Percentiles rank a stretch among this genome's conserved stretches.
These are phyloP conservation scores for Cebus imitator DNA, from an alignment of 2,113 vertebrate genomes.

Conservation along the genomic window DNA sequence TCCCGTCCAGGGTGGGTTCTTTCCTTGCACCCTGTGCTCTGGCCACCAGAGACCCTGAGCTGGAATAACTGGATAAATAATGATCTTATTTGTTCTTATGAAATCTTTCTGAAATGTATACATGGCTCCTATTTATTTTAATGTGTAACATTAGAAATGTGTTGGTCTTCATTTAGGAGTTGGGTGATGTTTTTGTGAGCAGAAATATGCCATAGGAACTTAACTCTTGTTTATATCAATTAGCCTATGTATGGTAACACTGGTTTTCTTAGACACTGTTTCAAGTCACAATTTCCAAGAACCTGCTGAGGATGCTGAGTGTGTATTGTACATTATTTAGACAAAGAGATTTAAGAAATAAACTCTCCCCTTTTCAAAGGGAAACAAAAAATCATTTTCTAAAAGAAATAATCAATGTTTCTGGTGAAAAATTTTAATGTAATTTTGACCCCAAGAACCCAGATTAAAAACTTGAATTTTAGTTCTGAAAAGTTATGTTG, in stretches of 20 bases:
- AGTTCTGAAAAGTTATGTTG: background rate
- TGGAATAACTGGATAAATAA: background rate
- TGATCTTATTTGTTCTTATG: background rate
- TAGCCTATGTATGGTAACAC: background rate
- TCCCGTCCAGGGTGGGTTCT: too few species aligned
- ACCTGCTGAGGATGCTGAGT: background rate
- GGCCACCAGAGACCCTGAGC: background rate
- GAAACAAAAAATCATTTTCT: background rate
- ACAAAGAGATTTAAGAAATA: slow-evolving; percentile 13
- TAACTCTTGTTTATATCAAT: background rate
- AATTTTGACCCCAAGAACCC: background rate
- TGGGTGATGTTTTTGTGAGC: background rate
- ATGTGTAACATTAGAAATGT: background rate
- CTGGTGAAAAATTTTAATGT: background rate
- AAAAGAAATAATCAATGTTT: slow-evolving; percentile 11
- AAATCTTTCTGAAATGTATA: background rate
- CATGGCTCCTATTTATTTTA: background rate
- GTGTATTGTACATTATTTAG: background rate
- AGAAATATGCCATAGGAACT: background rate
- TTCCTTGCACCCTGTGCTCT: background rate
- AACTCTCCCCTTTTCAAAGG: background rate
- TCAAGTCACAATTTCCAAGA: background rate
- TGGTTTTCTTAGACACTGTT: background rate
- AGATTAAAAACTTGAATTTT: background rate
- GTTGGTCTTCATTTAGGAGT: background rate